Percentiles rank a stretch among this genome's conserved stretches.
Conservation (phyloP, 2,113 vertebrate genomes). For the Brachyistius frenatus region DNA sequence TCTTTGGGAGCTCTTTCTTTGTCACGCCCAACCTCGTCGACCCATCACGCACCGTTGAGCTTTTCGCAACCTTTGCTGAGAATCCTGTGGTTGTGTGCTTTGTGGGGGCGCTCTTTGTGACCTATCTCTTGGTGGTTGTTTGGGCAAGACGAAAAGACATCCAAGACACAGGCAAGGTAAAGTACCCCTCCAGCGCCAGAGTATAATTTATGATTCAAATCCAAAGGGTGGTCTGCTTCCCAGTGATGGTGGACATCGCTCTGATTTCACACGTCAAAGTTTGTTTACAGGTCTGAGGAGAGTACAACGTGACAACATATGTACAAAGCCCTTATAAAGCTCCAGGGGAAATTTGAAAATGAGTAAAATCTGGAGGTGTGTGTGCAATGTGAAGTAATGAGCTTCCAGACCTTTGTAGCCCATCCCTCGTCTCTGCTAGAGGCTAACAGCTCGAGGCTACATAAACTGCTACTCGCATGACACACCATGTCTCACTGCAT, state of each 20-base stretch:
- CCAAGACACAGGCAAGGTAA: constrained; percentile 88
- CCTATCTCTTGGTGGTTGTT: constrained; percentile 86
- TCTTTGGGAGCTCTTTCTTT: constrained; percentile 92
- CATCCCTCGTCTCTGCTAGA: not conserved
- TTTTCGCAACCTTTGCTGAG: constrained; percentile 90
- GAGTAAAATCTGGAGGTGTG: not conserved
- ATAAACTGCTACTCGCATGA: not conserved
- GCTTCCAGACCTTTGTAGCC: not conserved
- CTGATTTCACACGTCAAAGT: no score
- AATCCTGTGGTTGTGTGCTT: constrained; percentile 93
- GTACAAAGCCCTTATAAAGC: not conserved
- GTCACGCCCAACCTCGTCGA: constrained; percentile 90
- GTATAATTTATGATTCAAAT: no score
- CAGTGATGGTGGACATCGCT: no score
- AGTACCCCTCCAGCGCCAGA: not conserved
- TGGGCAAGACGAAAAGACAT: constrained; percentile 92
- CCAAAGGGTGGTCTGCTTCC: no score
- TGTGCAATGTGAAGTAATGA: not conserved
- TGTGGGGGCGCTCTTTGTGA: constrained; percentile 85
- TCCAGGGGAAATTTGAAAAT: not conserved
- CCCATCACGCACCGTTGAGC: constrained; percentile 84
- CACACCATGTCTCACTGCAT: not conserved
- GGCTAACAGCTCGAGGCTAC: not conserved
- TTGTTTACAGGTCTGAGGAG: no score
- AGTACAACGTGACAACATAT: not conserved